Base-by-base conservation (phyloP, 2,888 invertebrate genomes). In the Noctua janthe region DNA sequence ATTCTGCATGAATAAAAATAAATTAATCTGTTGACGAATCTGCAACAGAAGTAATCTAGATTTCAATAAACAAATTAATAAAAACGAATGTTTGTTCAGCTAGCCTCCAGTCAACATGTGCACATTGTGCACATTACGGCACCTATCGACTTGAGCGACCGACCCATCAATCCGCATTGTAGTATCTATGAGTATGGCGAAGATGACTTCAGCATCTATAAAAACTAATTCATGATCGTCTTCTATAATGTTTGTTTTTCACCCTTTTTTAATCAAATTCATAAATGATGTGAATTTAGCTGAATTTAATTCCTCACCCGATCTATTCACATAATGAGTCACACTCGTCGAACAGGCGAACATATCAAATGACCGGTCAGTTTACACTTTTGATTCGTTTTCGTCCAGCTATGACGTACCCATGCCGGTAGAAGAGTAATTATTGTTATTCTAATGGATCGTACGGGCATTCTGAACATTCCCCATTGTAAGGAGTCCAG, bases 391-490 rank as follows among this genome's bases (percentile, higher is more conserved):
- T 79, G 80, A 82, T 86, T 78, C 81, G 73, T 81, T 85, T 87
- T 74, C 77, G 74, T 10, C 78, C 80, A 78, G 80, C 86, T 89
- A 89, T 88, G 88, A 89, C 90, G 90, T 92, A 92, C 74, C 86
- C 86, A 82, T 82, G 78, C 82, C 86, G 73, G 84, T 93, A 92
- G 94, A 94, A 95, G 95, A 96, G 95, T 96, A 96, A 97, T 97
- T 96, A 97, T 96, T 96, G 95, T 96, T 96, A 97, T 96, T 96
- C 95, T 96, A 96, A 96, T 96, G 95, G 96, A 94, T 95, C 94
- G 94, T 93, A 93, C 95, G 95, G 94, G 94, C 94, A 93, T 94
- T 94, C 94, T 93, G 95, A 95, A 94, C 96, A 95, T 96, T 94
- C 95, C 95, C 97, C 92, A 96, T 97, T 97, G 97, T 96, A 94